phyloP scores from a whole-genome alignment of 2,888 invertebrate genomes.

The Archips crataeganus region DNA sequence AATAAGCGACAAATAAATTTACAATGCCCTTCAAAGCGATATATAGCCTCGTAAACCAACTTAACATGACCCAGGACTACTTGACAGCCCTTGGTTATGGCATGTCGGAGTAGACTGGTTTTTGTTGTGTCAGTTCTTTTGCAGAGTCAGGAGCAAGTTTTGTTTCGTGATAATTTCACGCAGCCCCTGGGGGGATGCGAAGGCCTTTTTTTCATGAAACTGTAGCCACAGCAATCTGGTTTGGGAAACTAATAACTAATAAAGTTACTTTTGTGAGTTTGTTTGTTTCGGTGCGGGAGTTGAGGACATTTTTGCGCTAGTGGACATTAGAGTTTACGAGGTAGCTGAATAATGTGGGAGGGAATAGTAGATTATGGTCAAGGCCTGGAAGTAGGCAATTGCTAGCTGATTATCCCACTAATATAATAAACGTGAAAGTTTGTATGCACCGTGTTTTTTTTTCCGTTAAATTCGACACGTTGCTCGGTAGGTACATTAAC shows the following conservation, averaged over 20 bases:
- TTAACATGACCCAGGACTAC: slow-evolving; percentile 48
- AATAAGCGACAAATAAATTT: slow-evolving; percentile 75
- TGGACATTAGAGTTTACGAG: too few relatives aligned
- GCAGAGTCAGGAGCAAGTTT: slow-evolving; percentile 70
- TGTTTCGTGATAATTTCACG: slow-evolving; percentile 83
- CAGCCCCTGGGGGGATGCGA: slow-evolving; percentile 75
- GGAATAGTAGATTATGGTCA: too few relatives aligned
- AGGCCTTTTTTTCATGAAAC: slow-evolving; percentile 51
- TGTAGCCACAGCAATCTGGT: slow-evolving; percentile 18
- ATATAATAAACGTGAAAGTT: too few relatives aligned
- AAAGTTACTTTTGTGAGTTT: slow-evolving; percentile 1
- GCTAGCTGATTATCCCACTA: too few relatives aligned
- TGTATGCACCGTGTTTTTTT: too few relatives aligned
- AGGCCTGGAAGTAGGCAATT: too few relatives aligned
- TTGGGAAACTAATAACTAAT: slow-evolving; percentile 13
- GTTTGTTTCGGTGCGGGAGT: slow-evolving; percentile 34
- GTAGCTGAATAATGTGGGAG: too few relatives aligned
- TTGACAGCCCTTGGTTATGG: background rate
- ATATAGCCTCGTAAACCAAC: slow-evolving; percentile 64
- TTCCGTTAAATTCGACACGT: too few relatives aligned
- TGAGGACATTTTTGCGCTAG: background rate
- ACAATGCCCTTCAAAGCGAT: slow-evolving; percentile 58
- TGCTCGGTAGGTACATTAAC: too few relatives aligned
- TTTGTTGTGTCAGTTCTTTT: slow-evolving; percentile 56
- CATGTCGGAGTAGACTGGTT: slow-evolving; percentile 57